phyloP scores from a whole-genome alignment of 2,888 invertebrate genomes.

The Orchestes rusci region DNA sequence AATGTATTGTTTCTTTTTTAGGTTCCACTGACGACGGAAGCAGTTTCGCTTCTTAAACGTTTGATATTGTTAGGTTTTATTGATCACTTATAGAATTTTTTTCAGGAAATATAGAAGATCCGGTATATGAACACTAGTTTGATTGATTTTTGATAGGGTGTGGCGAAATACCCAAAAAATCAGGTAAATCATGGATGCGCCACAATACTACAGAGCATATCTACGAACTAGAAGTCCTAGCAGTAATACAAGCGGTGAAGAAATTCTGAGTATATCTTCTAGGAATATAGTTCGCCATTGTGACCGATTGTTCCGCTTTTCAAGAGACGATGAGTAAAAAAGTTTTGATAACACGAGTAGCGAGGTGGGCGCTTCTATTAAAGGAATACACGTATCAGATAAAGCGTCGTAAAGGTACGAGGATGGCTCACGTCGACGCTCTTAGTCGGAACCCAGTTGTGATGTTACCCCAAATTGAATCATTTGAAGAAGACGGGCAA shows the following conservation, averaged over 20 bases:
- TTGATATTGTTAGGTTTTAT: too few relatives aligned
- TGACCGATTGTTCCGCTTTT: conserved; percentile 32
- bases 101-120: too few relatives aligned
- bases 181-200: too few relatives aligned
- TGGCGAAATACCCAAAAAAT: too few relatives aligned
- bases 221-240: conserved; percentile 38
- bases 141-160: too few relatives aligned
- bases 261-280: conserved; percentile 34
- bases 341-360: conserved; percentile 30
- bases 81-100: too few relatives aligned
- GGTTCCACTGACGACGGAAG: too few relatives aligned
- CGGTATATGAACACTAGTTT: too few relatives aligned
- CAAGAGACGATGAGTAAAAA: conserved; percentile 34
- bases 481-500: conserved; percentile 12
- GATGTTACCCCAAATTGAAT: too few relatives aligned
- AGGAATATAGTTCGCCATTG: conserved; percentile 25
- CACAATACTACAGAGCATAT: too few relatives aligned
- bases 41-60: too few relatives aligned
- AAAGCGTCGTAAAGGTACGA: conserved; percentile 30
- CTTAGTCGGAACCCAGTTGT: conserved; percentile 25
- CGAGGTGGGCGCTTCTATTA: conserved; percentile 32
- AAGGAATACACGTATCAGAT: conserved; percentile 32
- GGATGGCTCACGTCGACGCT: conserved; percentile 33
- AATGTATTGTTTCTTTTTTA: too few relatives aligned
- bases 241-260: conserved; percentile 32